phyloP scores from a whole-genome alignment of 2,797 vertebrate genomes.

The Notolepis coatsorum region DNA sequence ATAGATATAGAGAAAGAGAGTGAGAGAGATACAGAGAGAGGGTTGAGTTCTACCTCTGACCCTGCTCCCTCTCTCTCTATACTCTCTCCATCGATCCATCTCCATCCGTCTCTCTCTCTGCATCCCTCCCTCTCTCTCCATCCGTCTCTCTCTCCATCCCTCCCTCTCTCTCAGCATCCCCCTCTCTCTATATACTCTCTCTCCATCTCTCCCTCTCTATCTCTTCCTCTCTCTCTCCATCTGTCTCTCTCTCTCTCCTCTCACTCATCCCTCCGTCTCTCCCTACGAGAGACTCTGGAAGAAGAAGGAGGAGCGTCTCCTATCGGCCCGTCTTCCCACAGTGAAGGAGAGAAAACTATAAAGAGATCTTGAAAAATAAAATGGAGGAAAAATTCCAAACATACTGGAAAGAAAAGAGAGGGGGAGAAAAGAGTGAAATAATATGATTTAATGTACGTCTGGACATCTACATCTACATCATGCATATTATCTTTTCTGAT shows the following conservation, averaged over 20 bases:
- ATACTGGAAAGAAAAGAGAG: background rate
- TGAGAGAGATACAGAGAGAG: too few species aligned
- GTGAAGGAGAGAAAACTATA: constrained; percentile 25
- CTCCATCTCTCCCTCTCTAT: too few species aligned
- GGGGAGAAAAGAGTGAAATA: background rate
- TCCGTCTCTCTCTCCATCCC: too few species aligned
- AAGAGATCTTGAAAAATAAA: constrained; percentile 34
- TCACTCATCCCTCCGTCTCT: constrained; percentile 25
- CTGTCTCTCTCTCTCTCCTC: constrained; percentile 11
- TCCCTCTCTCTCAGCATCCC: too few species aligned
- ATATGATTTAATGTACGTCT: constrained; percentile 58
- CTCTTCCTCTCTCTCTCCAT: too few species aligned
- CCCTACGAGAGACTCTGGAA: constrained; percentile 18
- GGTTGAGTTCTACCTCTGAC: too few species aligned
- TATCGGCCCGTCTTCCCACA: constrained; percentile 31
- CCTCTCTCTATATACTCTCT: too few species aligned
- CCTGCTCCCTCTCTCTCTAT: too few species aligned
- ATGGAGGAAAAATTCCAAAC: background rate
- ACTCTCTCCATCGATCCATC: too few species aligned
- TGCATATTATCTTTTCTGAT: constrained; percentile 48
- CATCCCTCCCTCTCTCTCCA: too few species aligned
- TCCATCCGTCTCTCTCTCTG: too few species aligned
- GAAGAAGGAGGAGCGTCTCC: constrained; percentile 37
- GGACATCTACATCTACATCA: constrained; percentile 52
- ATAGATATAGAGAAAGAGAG: too few species aligned